Base-by-base conservation (phyloP, 2,888 invertebrate species). In the Tipula unca region DNA sequence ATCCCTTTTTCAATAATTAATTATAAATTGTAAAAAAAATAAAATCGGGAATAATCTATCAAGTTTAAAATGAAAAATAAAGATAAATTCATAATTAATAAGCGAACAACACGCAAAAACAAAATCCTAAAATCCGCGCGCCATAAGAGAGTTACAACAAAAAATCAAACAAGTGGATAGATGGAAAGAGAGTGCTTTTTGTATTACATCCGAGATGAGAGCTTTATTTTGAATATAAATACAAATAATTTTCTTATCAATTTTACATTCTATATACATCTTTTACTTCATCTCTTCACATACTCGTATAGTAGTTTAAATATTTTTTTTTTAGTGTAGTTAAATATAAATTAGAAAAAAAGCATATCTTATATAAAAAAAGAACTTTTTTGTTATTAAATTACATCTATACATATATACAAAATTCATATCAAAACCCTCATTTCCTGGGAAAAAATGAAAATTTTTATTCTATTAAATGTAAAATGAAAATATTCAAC, bases 121-220 rank as follows among this genome's bases (percentile, higher is more conserved):
- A 25, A 69, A 48, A 25, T 69, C 25, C 10, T 10, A 69, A 20
- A 69, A 48, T 48, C 17, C 48, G 48, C 48, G 48, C 48, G 48
- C 48, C 48, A 8, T 48, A 48, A 17, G 48, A 17, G 17, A 69
- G 69, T 69, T 69, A 69, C 69, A 69, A 69, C 69, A 69, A 69
- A 69, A 48, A 69, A 69, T 69, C 69, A 69, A 69, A 69, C 69
- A 69, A 69, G 69, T 69, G 69, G 69, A 69, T 69, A 69, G 5
- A 69, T 69, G 69, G 69, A n/a, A 10, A 1, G 69, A 69, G 69
- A 69, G 13, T 69, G 6, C 25, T 25, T 25, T 54, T 54, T 69
- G 14, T 25, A 69, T 69, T 69, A 69, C 69, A 69, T 25, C 6
- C 20, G 69, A 69, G 69, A 20, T 10, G 69, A 69, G 69, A 69